Evolutionary conservation across 30 jellyfish, hydroid and myxozoan species (phyloP).

Genomic region (Aurelia sp.): DNA sequence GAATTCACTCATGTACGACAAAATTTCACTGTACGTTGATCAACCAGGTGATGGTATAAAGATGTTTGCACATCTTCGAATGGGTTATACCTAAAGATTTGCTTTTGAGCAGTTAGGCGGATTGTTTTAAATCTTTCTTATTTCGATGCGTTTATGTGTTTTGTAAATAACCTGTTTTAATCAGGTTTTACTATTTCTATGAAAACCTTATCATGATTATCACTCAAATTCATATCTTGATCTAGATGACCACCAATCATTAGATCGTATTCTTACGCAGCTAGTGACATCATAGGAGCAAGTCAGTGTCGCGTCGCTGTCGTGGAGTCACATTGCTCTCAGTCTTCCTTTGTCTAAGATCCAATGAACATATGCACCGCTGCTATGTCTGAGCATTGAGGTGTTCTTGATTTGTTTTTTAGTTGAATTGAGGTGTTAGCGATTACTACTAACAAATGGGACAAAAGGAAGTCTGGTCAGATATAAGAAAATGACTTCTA

Average conservation of each 20-base stretch:
- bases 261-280: slow-evolving; percentile 2
- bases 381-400: no score
- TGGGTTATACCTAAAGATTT: slow-evolving; percentile 41
- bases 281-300: background rate
- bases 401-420: no score
- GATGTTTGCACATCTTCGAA: slow-evolving; percentile 37
- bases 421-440: no score
- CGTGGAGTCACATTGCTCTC: no score
- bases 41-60: background rate
- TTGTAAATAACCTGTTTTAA: slow-evolving; percentile 36
- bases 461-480: no score
- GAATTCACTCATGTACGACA: background rate
- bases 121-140: slow-evolving; percentile 53
- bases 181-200: slow-evolving; percentile 52
- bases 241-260: background rate
- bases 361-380: no score
- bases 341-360: no score
- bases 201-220: background rate
- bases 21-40: background rate
- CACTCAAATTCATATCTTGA: slow-evolving; percentile 12
- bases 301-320: no score
- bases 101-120: slow-evolving; percentile 43
- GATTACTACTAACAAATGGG: no score
- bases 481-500: no score
- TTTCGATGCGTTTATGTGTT: slow-evolving; percentile 53